Base-by-base conservation (phyloP, 1,140 invertebrate genomes). In the Cherax destructor region DNA sequence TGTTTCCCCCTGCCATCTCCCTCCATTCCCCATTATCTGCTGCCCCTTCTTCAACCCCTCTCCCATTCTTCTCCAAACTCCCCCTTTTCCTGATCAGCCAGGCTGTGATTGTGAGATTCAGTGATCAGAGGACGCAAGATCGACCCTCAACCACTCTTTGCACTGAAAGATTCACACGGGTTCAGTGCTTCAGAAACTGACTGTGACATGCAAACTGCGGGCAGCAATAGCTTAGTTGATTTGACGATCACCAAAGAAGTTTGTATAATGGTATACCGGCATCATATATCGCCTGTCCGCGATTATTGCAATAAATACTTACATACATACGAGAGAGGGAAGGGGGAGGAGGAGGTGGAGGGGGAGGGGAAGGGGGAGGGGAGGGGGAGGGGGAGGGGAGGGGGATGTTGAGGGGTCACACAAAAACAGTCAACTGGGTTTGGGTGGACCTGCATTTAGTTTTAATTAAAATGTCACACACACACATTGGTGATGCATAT, bases 381-480 rank as follows among this genome's bases (percentile, higher is more conserved):
- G 16, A 13, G 61, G 61, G 3, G 61, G 16, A n/a, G 30, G 69
- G 18, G 69, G 30, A 18, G 18, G 69, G 30, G 69, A 24, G 69
- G 30, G 69, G 18, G 69, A 24, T 21, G 18, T 21, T 18, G n/a
- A 30, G 69, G 24, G 5, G 9, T 74, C n/a, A 74, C 69, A 74
- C 61, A 74, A 30, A 74, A 30, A 30, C 69, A 30, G 69, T 1
- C 69, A 74, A 21, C n/a, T 74, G 69, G 69, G 69, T 30, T 11
- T 30, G 24, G 9, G 24, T 74, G 21, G 7, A 74, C n/a, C 69
- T 74, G 24, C 69, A 74, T 74, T 74, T 74, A 74, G 11, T 74
- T 74, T 74, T 74, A 74, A 74, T 74, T 74, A 74, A 74, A 74
- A n/a, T 74, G 69, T 30, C 69, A 74, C 21, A 74, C n/a, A 74